Base-by-base conservation (phyloP, 2,113 vertebrate genomes). In the Lasiurus cinereus region DNA sequence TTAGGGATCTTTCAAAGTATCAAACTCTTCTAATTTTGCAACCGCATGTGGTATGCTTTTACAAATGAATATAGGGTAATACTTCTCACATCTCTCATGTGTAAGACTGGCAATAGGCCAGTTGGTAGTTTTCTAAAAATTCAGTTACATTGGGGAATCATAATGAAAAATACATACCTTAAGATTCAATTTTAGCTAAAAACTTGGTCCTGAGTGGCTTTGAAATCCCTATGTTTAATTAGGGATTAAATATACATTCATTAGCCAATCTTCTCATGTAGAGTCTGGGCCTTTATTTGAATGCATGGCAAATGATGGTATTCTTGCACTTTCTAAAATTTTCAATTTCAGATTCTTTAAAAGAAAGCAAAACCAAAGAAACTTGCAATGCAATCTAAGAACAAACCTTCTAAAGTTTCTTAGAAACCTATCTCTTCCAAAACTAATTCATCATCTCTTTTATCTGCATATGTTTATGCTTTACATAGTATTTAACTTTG, bases 341-440 rank as follows among this genome's bases (percentile, higher is more conserved):
- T 76, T 36, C 77, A 76, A 31, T 56, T 94, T 48, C 29, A 36
- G 36, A 59, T 79, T 95, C 67, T 82, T 74, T 88, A 67, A 91
- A 66, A 90, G 36, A 64, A 22, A 88, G n/a, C 6, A 72, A 88
- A 78, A 90, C 27, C 27, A 43, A 77, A 87, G 33, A 72, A 72
- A 67, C 6, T 13, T 73, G 16, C 36, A 72, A 33, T 59, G 64
- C 21, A 88, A 31, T 21, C 29, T 83, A 9, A 80, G 29, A 43
- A 27, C 5, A 9, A 64, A 18, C 70, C 43, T 76, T 91, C 29
- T 39, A 22, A 91, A 76, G 39, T n/a, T 43, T 59, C 56, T 72
- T 86, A 86, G 73, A 70, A 79, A 70, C 3, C 13, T 19, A 19
- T 56, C 74, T 87, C 31, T 90, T 22, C 22, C 10, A 69, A 2